Evolutionary conservation across 2,113 vertebrate genomes (phyloP).

Genomic region (Chloroceryle aenea): DNA sequence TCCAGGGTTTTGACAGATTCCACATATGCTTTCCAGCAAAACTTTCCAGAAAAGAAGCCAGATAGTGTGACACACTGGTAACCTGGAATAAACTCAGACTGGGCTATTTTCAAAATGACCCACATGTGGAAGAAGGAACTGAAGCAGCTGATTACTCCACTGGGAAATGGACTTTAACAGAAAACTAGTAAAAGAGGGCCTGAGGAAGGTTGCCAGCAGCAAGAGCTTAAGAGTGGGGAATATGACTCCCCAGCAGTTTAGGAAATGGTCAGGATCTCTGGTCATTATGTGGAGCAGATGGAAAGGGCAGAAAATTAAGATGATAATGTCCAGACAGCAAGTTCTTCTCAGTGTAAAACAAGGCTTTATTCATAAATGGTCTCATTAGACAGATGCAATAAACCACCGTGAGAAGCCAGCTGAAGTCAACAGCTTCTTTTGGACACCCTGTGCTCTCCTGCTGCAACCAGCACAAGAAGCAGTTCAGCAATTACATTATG

Average conservation of each 20-base stretch:
- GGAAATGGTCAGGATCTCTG: background rate
- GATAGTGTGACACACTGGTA: background rate
- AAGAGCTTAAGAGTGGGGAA: background rate
- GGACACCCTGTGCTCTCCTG: background rate
- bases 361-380: background rate
- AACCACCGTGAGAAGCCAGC: background rate
- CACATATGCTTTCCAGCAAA: background rate
- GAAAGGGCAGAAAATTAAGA: slow-evolving; percentile 22
- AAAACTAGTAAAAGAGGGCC: background rate
- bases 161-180: background rate
- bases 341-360: background rate
- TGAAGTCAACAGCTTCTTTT: background rate
- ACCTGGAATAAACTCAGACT: background rate
- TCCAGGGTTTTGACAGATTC: background rate
- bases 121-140: background rate
- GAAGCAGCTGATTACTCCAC: background rate
- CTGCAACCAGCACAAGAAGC: background rate
- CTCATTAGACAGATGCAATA: background rate
- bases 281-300: background rate
- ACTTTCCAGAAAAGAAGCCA: background rate
- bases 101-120: background rate
- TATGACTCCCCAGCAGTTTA: background rate
- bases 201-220: background rate
- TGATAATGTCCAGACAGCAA: background rate
- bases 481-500: background rate